A percentile compares a stretch with the other conserved stretches of the same genome.
phyloP scores from a whole-genome alignment of 2,113 vertebrate genomes.

The Caloenas nicobarica region DNA sequence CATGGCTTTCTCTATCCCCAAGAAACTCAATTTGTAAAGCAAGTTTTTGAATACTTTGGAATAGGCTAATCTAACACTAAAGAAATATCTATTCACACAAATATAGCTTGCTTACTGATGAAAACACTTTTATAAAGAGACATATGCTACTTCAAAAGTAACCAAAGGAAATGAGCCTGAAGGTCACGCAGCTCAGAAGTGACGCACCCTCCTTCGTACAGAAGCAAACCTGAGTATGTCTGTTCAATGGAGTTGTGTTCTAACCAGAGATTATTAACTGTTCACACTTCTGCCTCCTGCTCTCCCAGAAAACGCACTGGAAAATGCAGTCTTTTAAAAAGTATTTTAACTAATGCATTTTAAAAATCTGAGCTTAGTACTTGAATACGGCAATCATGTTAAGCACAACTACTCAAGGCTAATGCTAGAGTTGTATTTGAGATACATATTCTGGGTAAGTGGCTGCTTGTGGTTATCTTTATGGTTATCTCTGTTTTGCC shows the following conservation, averaged over 20 bases:
- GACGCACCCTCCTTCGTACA: not conserved
- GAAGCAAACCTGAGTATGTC: not conserved
- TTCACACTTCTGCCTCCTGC: not conserved
- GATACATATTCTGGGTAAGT: not conserved
- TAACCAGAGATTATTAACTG: not conserved
- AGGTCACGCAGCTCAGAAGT: not conserved
- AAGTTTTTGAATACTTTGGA: not conserved
- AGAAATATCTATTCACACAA: not conserved
- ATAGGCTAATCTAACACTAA: not conserved
- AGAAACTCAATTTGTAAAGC: not conserved
- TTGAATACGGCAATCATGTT: not conserved
- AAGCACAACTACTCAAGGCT: not conserved
- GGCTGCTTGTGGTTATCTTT: not conserved
- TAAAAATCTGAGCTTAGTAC: not conserved
- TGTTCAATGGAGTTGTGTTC: not conserved
- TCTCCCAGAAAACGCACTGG: not conserved
- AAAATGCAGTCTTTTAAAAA: not conserved
- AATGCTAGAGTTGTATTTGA: not conserved
- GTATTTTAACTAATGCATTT: not conserved
- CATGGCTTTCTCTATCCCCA: not conserved
- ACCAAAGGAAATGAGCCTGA: not conserved
- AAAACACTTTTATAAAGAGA: not conserved
- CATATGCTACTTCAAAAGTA: not conserved
- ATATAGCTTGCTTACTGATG: not conserved
- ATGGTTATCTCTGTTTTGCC: not conserved